Evolutionary conservation across 2,888 invertebrate genomes (phyloP).

Genomic region (Adelognathus sp.): DNA sequence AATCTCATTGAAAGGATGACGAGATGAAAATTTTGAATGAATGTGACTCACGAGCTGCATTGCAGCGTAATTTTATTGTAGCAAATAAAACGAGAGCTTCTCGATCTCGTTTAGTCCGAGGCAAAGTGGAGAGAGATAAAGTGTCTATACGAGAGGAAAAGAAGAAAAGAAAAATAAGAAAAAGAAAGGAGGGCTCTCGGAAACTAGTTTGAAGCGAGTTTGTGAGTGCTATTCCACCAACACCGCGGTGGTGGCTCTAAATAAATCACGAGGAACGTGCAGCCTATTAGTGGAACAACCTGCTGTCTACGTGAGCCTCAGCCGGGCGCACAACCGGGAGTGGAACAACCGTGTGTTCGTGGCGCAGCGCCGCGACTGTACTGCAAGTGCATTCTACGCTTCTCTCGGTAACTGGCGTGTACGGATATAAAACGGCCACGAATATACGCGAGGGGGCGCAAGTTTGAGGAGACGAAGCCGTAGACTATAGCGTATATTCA

Average conservation of each 20-base stretch:
- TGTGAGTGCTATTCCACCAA: constrained; percentile 60
- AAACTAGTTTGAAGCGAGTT: constrained; percentile 61
- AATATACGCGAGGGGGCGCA: constrained; percentile 31
- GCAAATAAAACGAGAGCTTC: constrained; percentile 30
- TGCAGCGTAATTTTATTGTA: constrained; percentile 32
- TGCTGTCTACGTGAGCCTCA: constrained; percentile 60
- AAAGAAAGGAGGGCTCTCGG: constrained; percentile 17
- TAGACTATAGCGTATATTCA: constrained; percentile 10
- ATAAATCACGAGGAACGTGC: constrained; percentile 66
- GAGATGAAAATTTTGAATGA: not conserved
- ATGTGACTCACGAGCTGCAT: constrained; percentile 6
- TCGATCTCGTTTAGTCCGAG: constrained; percentile 31
- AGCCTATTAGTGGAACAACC: constrained; percentile 69
- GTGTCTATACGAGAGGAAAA: constrained; percentile 19
- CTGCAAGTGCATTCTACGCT: constrained; percentile 43
- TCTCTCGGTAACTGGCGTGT: constrained; percentile 20
- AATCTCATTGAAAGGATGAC: not conserved
- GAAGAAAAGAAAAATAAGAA: constrained; percentile 7
- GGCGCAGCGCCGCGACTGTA: constrained; percentile 22
- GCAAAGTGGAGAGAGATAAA: constrained; percentile 17
- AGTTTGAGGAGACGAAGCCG: constrained; percentile 28
- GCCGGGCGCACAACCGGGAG: constrained; percentile 43
- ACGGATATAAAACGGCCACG: constrained; percentile 33
- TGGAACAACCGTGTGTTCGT: constrained; percentile 43
- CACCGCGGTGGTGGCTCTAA: constrained; percentile 60